These are phyloP conservation scores for Sphaerodactylus townsendi DNA, from an alignment of 2,113 vertebrate species.

Conservation along the genomic window DNA sequence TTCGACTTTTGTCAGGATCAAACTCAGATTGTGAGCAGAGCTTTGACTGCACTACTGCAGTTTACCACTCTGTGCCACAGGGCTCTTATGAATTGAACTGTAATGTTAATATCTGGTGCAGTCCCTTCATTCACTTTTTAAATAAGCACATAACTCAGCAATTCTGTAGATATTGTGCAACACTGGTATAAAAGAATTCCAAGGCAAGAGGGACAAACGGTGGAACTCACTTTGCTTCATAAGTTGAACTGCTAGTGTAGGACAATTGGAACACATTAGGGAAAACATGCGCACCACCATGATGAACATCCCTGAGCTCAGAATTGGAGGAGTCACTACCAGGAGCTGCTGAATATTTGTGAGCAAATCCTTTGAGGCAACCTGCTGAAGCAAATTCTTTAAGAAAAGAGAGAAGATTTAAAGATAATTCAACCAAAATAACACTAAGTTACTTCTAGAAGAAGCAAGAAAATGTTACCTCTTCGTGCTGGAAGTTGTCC, in stretches of 20 bases:
- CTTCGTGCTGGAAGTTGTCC: constrained; percentile 98
- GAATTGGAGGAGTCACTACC: constrained; percentile 95
- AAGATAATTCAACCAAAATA: constrained; percentile 7
- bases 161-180: not conserved
- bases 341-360: constrained; percentile 98
- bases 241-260: constrained; percentile 94
- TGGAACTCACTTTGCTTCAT: constrained; percentile 97
- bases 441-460: not conserved
- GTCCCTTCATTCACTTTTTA: not conserved
- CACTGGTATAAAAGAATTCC: not conserved
- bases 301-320: constrained; percentile 99
- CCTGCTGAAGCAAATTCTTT: constrained; percentile 97
- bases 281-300: constrained; percentile 99
- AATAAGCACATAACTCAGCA: not conserved
- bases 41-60: no score
- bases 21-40: no score
- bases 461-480: constrained; percentile 75
- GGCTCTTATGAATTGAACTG: not conserved
- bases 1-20: no score
- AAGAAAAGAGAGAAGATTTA: constrained; percentile 30
- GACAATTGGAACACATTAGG: constrained; percentile 98
- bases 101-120: no score
- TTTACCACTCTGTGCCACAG: no score
- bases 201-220: no score
- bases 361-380: constrained; percentile 94